phyloP scores from a whole-genome alignment of 2,797 vertebrate genomes.

The Galaxias olidus region DNA sequence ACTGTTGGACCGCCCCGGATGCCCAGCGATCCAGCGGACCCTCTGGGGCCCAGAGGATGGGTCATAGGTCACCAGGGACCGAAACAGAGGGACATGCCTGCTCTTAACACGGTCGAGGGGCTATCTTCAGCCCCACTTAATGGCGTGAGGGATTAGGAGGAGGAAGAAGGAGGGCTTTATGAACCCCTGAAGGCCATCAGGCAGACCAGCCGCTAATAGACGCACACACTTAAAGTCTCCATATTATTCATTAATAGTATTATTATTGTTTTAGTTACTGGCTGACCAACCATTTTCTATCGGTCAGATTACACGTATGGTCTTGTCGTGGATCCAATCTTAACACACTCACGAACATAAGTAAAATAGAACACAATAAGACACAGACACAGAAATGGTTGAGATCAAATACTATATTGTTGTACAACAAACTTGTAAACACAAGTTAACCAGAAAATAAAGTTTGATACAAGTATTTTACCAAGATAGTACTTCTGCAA shows the following conservation, averaged over 20 bases:
- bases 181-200: constrained; percentile 50
- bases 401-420: too few species aligned
- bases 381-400: too few species aligned
- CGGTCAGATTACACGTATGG: too few species aligned
- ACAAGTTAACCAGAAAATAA: too few species aligned
- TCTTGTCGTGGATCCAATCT: too few species aligned
- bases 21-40: constrained; percentile 10
- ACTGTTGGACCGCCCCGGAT: constrained; percentile 19
- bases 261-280: not conserved
- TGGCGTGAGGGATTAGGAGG: constrained; percentile 59
- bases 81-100: constrained; percentile 33
- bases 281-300: constrained; percentile 12
- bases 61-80: constrained; percentile 45
- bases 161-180: constrained; percentile 51
- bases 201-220: constrained; percentile 68
- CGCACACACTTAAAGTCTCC: constrained; percentile 29
- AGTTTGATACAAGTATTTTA: too few species aligned
- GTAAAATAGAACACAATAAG: too few species aligned
- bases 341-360: too few species aligned
- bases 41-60: constrained; percentile 40
- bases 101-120: constrained; percentile 47
- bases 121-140: constrained; percentile 63
- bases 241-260: too few species aligned
- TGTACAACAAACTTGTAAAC: too few species aligned
- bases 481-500: too few species aligned